These are phyloP conservation scores for Drosophila carrolli DNA, from an alignment of 1,140 invertebrate species.

Conservation along the genomic window DNA sequence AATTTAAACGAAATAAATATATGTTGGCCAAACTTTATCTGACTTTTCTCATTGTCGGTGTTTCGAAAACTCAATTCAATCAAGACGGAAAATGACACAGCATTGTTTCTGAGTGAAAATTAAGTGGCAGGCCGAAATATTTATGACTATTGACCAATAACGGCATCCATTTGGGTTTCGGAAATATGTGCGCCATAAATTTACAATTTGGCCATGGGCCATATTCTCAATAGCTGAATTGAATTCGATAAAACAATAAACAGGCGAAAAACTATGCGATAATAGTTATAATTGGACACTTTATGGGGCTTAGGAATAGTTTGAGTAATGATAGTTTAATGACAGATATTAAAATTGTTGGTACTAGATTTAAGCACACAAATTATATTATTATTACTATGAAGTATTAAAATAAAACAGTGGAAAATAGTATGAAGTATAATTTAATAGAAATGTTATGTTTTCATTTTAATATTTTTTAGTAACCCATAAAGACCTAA, in stretches of 20 bases:
- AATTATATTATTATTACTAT: too few species aligned
- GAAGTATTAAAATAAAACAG: too few species aligned
- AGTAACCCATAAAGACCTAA: too few species aligned
- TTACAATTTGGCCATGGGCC: conserved; percentile 12
- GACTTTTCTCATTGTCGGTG: conserved; percentile 6
- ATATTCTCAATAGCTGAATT: neutral
- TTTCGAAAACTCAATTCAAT: conserved; percentile 63
- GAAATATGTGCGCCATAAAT: conserved; percentile 47
- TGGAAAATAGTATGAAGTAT: too few species aligned
- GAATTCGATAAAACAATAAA: neutral
- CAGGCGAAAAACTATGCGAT: neutral
- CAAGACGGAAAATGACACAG: conserved; percentile 25
- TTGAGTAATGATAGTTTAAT: too few species aligned
- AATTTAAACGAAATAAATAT: conserved; percentile 70
- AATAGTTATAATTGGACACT: neutral
- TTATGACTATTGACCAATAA: conserved; percentile 9
- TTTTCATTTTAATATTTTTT: too few species aligned
- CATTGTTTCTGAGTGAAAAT: conserved; percentile 48
- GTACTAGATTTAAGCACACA: too few species aligned
- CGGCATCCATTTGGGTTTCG: conserved; percentile 21
- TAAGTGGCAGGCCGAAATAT: conserved; percentile 28
- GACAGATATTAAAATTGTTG: too few species aligned
- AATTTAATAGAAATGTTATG: too few species aligned
- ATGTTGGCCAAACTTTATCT: conserved; percentile 53
- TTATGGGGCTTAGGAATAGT: too few species aligned